Conservation (phyloP, 2,888 invertebrate genomes). For the Brenthis hecate region DNA sequence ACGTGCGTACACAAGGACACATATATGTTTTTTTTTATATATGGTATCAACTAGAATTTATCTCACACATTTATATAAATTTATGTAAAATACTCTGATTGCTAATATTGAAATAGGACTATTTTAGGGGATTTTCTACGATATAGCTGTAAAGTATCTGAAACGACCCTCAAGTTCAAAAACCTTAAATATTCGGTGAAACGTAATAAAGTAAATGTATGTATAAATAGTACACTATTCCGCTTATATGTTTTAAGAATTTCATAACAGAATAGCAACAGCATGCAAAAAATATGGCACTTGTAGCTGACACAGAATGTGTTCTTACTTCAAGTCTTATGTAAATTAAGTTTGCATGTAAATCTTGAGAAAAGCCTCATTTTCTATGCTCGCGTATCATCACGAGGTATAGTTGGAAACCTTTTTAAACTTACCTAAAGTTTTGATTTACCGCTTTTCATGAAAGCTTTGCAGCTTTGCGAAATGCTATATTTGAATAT, state of each 20-base stretch:
- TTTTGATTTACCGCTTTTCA: constrained; percentile 4
- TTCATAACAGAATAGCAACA: background rate
- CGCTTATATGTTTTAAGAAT: background rate
- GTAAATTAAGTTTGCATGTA: background rate
- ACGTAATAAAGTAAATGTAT: background rate
- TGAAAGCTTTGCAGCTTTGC: background rate
- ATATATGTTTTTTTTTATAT: no score
- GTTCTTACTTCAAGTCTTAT: background rate
- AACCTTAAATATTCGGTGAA: no score
- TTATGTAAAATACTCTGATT: no score
- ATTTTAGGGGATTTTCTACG: no score
- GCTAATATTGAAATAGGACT: no score
- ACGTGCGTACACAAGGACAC: no score
- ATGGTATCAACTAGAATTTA: no score
- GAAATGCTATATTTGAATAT: background rate
- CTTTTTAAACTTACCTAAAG: background rate
- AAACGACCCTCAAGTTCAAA: no score
- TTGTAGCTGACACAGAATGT: background rate
- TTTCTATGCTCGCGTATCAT: background rate
- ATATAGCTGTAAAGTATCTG: no score
- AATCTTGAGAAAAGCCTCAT: background rate
- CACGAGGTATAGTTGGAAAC: background rate
- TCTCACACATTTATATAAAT: no score
- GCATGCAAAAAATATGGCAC: no score
- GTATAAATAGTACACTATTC: background rate